These are phyloP conservation scores for Tetramorium alpestre DNA, from an alignment of 1,140 invertebrate genomes.

Conservation along the genomic window DNA sequence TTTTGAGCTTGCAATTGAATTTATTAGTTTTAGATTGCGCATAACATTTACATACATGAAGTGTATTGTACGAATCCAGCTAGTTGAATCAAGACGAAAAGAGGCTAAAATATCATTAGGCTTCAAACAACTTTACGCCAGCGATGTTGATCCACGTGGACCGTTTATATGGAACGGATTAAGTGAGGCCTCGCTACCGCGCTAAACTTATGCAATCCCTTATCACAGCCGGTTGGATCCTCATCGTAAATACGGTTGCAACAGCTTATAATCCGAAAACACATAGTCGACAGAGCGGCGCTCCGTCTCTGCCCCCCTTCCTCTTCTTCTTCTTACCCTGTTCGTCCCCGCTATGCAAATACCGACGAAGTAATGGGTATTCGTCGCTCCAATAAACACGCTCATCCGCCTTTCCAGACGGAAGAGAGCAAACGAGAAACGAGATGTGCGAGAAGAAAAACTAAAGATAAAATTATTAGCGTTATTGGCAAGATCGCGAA, in stretches of 20 bases:
- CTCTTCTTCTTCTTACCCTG: background rate
- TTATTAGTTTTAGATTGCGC: background rate
- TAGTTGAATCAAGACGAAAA: conserved; percentile 2
- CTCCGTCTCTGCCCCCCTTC: background rate
- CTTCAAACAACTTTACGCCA: conserved; percentile 4
- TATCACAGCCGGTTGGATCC: conserved; percentile 65
- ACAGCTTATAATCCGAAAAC: conserved; percentile 72
- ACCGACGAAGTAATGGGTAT: conserved; percentile 37
- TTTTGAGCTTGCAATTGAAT: background rate
- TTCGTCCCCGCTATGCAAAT: conserved; percentile 49
- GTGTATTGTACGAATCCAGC: background rate
- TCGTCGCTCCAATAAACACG: conserved; percentile 49
- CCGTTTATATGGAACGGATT: conserved; percentile 64
- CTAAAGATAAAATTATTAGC: background rate
- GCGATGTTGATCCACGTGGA: conserved; percentile 59
- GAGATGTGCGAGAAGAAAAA: background rate
- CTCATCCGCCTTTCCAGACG: background rate
- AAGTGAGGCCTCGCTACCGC: conserved; percentile 56
- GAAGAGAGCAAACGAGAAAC: background rate
- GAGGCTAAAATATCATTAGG: conserved; percentile 9
- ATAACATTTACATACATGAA: background rate
- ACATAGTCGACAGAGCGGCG: conserved; percentile 57
- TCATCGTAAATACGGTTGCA: conserved; percentile 71
- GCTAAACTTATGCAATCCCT: conserved; percentile 71
- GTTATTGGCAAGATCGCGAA: conserved; percentile 3